Base-by-base conservation (phyloP, 2,888 invertebrate species). In the Noctua janthina region DNA sequence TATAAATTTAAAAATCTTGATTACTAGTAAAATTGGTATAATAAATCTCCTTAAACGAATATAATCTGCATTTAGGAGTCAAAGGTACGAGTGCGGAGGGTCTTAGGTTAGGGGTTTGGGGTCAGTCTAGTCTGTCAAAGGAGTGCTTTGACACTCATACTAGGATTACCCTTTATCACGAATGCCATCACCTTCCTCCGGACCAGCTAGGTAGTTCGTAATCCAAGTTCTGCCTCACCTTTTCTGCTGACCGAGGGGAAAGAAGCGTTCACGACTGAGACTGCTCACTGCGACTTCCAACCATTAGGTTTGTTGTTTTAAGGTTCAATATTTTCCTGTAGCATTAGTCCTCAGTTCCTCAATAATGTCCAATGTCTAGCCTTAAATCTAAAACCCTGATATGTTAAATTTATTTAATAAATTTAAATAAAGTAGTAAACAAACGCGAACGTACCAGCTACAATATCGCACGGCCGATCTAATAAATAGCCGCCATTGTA, bases 401-500 rank as follows among this genome's bases (percentile, higher is more conserved):
- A n/a, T 51, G 7, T 8, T 59, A 7, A 71, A 5, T 64, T 73
- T 51, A 51, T 64, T 51, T 74, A 67, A 10, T 35, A 72, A 59
- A 81, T 72, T 69, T 15, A 69, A 83, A 70, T 82, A 73, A 23
- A 62, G 7, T 74, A 77, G 64, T 74, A 86, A 68, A 78, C 59
- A 72, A 78, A 68, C 64, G 51, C 64, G 62, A 35, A 29, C 54
- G 13, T 20, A 68, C 46, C 68, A 68, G 35, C n/a, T 15, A 51
- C 66, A 73, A 46, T 78, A 82, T 80, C 74, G 86, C 72, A 73
- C 69, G 51, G 51, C 51, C 80, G 81, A 85, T 86, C 83, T 89
- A 91, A 90, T 92, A 92, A 91, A 93, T 92, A 88, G 84, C 69
- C 5, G 78, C 88, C 91, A 94, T 94, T 94, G 93, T 94, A 93